phyloP scores from a whole-genome alignment of 1,140 invertebrate genomes.

The Pseudachorutes palmiensis region DNA sequence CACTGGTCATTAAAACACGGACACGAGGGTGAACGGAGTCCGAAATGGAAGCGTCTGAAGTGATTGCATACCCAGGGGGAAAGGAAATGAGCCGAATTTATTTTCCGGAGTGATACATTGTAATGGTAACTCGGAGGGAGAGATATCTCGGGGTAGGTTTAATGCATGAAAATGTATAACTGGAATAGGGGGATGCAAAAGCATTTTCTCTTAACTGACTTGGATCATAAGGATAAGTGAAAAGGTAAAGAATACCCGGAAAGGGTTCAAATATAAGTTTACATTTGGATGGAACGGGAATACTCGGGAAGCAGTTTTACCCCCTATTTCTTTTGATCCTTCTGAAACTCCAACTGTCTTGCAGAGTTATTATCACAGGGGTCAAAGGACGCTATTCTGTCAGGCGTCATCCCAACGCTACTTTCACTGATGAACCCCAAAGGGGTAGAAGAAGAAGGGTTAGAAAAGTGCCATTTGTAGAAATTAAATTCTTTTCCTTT shows the following conservation, averaged over 20 bases:
- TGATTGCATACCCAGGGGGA: background rate
- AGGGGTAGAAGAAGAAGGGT: background rate
- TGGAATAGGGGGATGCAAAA: no score
- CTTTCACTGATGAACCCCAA: background rate
- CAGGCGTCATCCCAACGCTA: background rate
- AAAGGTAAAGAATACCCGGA: background rate
- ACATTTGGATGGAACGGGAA: background rate
- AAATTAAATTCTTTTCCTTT: conserved; percentile 3
- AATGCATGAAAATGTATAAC: no score
- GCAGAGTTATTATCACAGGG: background rate
- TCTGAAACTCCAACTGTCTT: background rate
- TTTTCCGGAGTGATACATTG: no score
- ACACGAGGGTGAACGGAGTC: background rate
- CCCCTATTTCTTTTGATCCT: conserved; percentile 2
- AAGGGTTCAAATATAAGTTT: background rate
- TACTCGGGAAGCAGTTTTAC: background rate
- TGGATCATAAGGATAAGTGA: background rate
- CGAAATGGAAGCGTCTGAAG: no score
- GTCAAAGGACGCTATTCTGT: background rate
- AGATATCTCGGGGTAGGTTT: no score
- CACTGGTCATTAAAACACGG: background rate
- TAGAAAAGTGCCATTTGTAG: background rate
- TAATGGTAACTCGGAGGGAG: no score
- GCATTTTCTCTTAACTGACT: background rate
- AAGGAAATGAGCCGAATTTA: background rate